phyloP scores from a whole-genome alignment of 2,888 invertebrate genomes.

The Melanostoma scalare region DNA sequence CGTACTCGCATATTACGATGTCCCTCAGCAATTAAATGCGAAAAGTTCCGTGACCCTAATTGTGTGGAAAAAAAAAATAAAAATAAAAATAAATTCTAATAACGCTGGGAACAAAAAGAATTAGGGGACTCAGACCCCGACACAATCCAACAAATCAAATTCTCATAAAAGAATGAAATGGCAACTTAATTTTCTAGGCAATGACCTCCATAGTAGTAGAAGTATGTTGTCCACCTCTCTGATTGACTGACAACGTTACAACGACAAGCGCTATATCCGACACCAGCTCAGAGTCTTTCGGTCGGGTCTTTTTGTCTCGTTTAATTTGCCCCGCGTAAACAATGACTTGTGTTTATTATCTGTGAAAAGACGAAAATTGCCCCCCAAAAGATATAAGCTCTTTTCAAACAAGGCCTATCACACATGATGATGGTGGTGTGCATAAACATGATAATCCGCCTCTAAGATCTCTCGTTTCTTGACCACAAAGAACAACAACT shows the following conservation, averaged over 20 bases:
- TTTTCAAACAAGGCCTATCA: conserved; percentile 23
- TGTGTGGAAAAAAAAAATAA: not conserved
- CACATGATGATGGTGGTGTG: not conserved
- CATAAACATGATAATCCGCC: not conserved
- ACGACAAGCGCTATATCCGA: conserved; percentile 7
- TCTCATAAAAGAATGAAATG: conserved; percentile 25
- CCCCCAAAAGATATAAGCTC: conserved; percentile 18
- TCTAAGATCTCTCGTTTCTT: conserved; percentile 43
- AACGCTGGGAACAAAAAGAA: conserved; percentile 7
- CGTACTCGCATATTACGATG: no score
- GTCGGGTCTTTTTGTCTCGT: conserved; percentile 23
- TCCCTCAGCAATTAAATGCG: no score
- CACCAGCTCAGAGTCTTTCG: conserved; percentile 1
- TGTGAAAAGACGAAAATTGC: not conserved
- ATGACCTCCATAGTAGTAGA: conserved; percentile 52
- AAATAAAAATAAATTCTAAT: not conserved
- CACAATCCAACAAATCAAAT: conserved; percentile 36
- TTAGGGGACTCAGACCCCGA: not conserved
- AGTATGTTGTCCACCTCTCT: not conserved
- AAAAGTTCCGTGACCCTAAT: conserved; percentile 27
- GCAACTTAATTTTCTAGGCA: conserved; percentile 39
- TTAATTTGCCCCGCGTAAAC: conserved; percentile 32
- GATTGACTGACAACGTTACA: not conserved
- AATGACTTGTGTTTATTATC: conserved; percentile 46
- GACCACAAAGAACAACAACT: conserved; percentile 38